phyloP scores from a whole-genome alignment of 1,140 invertebrate species.

The Varroa destructor region DNA sequence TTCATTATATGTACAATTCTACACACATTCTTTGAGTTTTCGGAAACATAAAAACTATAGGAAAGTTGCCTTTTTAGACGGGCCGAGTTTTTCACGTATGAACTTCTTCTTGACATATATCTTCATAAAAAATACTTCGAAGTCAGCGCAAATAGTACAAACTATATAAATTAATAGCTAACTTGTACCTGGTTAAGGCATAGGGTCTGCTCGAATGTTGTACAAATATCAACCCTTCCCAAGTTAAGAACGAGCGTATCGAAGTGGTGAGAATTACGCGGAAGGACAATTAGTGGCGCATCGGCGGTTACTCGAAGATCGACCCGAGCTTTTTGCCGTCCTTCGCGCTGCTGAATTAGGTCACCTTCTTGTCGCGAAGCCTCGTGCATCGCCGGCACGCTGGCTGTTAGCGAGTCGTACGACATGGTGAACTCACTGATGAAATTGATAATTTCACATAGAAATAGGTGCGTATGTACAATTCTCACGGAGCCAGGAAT shows the following conservation, averaged over 20 bases:
- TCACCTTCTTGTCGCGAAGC: slow-evolving; percentile 43
- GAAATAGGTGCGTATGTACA: slow-evolving; percentile 84
- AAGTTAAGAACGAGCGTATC: slow-evolving; percentile 67
- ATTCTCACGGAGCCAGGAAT: slow-evolving; percentile 64
- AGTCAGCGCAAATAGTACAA: neutral
- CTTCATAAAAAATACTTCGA: neutral
- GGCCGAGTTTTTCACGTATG: neutral
- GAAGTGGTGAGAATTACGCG: slow-evolving; percentile 63
- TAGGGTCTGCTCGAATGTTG: slow-evolving; percentile 46
- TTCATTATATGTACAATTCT: no score
- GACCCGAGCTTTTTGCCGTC: slow-evolving; percentile 40
- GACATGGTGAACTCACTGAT: slow-evolving; percentile 70
- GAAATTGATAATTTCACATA: slow-evolving; percentile 69
- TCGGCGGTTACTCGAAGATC: slow-evolving; percentile 57
- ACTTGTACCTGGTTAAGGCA: slow-evolving; percentile 8
- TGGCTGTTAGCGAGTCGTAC: slow-evolving; percentile 51
- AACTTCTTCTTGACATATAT: neutral
- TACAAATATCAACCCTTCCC: slow-evolving; percentile 61
- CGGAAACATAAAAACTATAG: neutral
- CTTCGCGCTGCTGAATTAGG: slow-evolving; percentile 30
- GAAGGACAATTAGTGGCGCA: slow-evolving; percentile 71
- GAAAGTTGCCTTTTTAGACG: neutral
- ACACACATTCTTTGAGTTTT: no score
- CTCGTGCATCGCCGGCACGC: no score
- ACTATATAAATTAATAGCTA: no score